Conservation (phyloP, 2,888 invertebrate genomes). For the Drosophila multiciliata region DNA sequence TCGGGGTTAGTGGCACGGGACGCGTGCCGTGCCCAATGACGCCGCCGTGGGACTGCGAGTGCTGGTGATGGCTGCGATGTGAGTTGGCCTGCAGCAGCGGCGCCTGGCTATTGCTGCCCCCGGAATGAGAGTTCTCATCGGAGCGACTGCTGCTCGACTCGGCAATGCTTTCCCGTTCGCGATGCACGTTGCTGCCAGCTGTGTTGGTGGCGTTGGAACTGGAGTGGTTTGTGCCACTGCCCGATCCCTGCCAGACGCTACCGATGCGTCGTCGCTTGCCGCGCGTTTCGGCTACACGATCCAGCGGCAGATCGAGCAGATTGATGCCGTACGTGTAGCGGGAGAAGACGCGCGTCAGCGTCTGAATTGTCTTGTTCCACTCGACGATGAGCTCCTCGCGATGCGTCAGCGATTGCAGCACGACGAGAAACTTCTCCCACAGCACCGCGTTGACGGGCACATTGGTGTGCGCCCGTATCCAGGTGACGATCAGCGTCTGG, state of each 20-base stretch:
- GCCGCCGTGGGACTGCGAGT: conserved; percentile 61
- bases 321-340: conserved; percentile 98
- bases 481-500: conserved; percentile 97
- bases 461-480: conserved; percentile 98
- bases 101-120: conserved; percentile 45
- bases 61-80: conserved; percentile 68
- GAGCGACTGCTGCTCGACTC: conserved; percentile 80
- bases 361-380: conserved; percentile 99
- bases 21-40: conserved; percentile 50
- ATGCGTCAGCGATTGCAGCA: conserved; percentile 94
- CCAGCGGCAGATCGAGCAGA: conserved; percentile 93
- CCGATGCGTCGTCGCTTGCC: conserved; percentile 88
- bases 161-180: conserved; percentile 73
- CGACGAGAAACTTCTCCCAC: conserved; percentile 96
- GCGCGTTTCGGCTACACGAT: conserved; percentile 92
- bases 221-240: conserved; percentile 31
- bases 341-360: conserved; percentile 96
- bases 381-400: conserved; percentile 98
- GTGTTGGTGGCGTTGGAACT: conserved; percentile 13
- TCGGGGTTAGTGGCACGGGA: conserved; percentile 74
- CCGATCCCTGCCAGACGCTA: conserved; percentile 84
- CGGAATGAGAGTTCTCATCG: conserved; percentile 72
- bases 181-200: conserved; percentile 47
- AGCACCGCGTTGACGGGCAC: conserved; percentile 94
- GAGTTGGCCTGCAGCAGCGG: conserved; percentile 29